phyloP scores from a whole-genome alignment of 2,113 vertebrate species.

The Falcunculus frontatus region DNA sequence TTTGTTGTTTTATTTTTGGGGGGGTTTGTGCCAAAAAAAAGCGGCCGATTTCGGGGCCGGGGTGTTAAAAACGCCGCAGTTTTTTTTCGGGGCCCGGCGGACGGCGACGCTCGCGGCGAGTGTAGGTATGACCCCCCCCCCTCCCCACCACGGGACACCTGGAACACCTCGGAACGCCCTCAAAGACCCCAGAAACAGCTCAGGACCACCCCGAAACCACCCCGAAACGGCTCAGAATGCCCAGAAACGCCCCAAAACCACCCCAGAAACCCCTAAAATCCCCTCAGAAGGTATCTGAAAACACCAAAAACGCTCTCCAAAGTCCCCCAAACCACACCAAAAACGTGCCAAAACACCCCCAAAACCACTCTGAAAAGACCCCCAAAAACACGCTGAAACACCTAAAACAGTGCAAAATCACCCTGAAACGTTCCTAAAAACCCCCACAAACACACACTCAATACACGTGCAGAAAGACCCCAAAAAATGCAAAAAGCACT shows the following conservation, averaged over 20 bases:
- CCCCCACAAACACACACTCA: accelerated
- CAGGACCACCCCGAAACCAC: not conserved
- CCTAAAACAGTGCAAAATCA: not conserved
- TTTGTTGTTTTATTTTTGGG: not conserved
- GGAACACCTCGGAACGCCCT: not conserved
- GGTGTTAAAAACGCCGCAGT: not conserved
- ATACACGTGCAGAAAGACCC: accelerated
- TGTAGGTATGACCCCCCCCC: not conserved
- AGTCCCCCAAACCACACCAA: too few relatives aligned
- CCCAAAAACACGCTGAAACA: accelerated
- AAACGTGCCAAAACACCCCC: accelerated
- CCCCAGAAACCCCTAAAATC: not conserved
- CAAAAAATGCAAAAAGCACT: accelerated
- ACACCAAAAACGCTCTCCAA: accelerated
- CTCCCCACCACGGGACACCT: not conserved
- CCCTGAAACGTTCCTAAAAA: accelerated
- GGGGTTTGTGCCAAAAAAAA: not conserved
- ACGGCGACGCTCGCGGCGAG: not conserved
- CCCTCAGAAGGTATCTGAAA: accelerated
- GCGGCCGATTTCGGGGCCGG: not conserved
- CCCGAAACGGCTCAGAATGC: not conserved
- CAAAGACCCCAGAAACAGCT: not conserved
- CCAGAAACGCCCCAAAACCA: not conserved
- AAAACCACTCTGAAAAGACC: not conserved
- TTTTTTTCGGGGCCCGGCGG: not conserved